Percentiles rank a stretch among this genome's conserved stretches.
Evolutionary conservation across 2,797 vertebrate genomes (phyloP).

Genomic region (Prionace glauca): DNA sequence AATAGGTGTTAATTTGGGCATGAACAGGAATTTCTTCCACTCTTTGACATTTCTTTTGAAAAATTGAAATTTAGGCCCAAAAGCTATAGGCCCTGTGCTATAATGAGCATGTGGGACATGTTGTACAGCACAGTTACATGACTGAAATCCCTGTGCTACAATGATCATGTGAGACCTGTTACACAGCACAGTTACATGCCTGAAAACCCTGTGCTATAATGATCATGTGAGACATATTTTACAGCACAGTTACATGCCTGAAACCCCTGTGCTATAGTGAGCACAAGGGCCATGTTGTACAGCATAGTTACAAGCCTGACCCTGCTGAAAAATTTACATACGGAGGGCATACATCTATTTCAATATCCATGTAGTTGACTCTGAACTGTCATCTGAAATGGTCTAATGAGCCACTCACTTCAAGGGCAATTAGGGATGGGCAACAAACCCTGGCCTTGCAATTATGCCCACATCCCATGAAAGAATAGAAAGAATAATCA

Average conservation of each 20-base stretch:
- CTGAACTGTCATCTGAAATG: too few species aligned
- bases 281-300: neutral
- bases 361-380: too few species aligned
- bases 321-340: neutral
- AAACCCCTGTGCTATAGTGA: neutral
- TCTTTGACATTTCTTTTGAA: neutral
- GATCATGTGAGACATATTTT: too few species aligned
- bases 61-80: neutral
- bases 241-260: too few species aligned
- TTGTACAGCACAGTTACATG: neutral
- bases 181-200: neutral
- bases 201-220: neutral
- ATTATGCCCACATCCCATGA: too few species aligned
- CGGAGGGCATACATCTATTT: neutral
- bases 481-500: too few species aligned
- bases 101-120: neutral
- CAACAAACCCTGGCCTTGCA: too few species aligned
- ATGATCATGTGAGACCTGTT: neutral
- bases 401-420: too few species aligned
- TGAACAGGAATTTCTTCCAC: neutral
- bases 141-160: neutral
- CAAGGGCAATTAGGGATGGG: too few species aligned
- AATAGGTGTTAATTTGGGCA: neutral
- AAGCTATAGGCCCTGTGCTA: neutral
- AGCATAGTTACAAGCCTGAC: neutral